Conservation (phyloP, 2,797 vertebrate species). For the Todus mexicanus region DNA sequence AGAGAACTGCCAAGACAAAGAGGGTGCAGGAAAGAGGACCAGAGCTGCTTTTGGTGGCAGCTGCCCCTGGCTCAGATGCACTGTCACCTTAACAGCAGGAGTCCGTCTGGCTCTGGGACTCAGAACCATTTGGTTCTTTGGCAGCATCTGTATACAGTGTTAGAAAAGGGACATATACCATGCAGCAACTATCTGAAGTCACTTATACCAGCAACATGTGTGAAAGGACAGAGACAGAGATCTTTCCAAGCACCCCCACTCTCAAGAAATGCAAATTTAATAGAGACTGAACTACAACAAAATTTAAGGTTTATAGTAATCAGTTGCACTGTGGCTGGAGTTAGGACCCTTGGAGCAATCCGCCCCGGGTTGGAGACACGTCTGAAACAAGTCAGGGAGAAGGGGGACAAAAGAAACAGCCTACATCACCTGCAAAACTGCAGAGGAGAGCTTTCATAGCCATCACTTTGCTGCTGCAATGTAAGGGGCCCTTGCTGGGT, state of each 20-base stretch:
- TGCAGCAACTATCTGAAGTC: not conserved
- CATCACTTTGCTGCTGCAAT: not conserved
- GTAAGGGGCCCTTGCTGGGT: not conserved
- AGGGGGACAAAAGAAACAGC: not conserved
- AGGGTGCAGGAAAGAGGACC: not conserved
- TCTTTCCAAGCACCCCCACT: not conserved
- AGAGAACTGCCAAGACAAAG: not conserved
- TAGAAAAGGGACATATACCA: not conserved
- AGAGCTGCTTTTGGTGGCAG: not conserved
- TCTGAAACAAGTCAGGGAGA: not conserved
- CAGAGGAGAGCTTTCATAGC: not conserved
- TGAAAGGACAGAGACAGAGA: not conserved
- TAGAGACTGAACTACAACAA: not conserved
- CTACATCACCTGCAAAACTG: fast-evolving
- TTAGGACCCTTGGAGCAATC: not conserved
- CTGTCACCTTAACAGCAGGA: not conserved
- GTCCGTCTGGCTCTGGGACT: not conserved
- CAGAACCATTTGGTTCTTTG: not conserved
- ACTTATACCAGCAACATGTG: not conserved
- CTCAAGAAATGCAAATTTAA: not conserved
- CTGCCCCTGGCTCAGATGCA: not conserved
- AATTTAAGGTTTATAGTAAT: not conserved
- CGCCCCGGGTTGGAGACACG: not conserved
- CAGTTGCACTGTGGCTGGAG: not conserved
- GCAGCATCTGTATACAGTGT: not conserved